Conservation (phyloP, 1,140 invertebrate species). For the Leucophenga varia region DNA sequence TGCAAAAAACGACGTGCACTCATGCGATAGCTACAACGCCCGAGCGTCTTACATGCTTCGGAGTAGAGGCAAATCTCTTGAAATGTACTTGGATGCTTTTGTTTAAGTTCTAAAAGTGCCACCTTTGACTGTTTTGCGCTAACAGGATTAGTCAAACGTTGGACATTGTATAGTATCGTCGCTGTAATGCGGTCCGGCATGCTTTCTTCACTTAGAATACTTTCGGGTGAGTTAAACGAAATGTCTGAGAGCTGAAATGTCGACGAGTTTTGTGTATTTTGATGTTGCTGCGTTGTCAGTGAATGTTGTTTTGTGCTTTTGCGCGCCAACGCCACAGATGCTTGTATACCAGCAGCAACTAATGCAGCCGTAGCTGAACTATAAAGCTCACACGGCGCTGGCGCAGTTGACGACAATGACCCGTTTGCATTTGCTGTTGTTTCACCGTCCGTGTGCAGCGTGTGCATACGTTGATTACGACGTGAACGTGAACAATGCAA, state of each 20-base stretch:
- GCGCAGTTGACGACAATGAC: neutral
- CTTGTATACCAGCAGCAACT: conserved; percentile 30
- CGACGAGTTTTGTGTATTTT: conserved; percentile 8
- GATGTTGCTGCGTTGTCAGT: conserved; percentile 5
- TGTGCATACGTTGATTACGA: conserved; percentile 26
- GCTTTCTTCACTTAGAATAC: conserved; percentile 50
- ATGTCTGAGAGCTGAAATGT: conserved; percentile 36
- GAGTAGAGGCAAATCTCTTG: conserved; percentile 91
- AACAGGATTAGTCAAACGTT: conserved; percentile 70
- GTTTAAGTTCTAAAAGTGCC: conserved; percentile 77
- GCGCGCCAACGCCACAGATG: conserved; percentile 20
- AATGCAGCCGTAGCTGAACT: conserved; percentile 32
- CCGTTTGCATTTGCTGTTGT: neutral
- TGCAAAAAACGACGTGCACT: conserved; percentile 85
- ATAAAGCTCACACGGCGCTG: conserved; percentile 37
- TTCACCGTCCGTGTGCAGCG: conserved; percentile 9
- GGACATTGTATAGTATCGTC: conserved; percentile 65
- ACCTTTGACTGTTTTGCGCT: conserved; percentile 68
- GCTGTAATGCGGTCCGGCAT: conserved; percentile 51
- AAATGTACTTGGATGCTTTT: conserved; percentile 79
- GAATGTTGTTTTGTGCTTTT: neutral
- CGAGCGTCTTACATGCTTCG: conserved; percentile 80
- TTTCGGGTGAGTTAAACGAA: conserved; percentile 52
- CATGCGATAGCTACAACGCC: conserved; percentile 78
- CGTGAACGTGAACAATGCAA: conserved; percentile 39